phyloP scores from a whole-genome alignment of 1,140 invertebrate genomes.

The Aplysia californica region DNA sequence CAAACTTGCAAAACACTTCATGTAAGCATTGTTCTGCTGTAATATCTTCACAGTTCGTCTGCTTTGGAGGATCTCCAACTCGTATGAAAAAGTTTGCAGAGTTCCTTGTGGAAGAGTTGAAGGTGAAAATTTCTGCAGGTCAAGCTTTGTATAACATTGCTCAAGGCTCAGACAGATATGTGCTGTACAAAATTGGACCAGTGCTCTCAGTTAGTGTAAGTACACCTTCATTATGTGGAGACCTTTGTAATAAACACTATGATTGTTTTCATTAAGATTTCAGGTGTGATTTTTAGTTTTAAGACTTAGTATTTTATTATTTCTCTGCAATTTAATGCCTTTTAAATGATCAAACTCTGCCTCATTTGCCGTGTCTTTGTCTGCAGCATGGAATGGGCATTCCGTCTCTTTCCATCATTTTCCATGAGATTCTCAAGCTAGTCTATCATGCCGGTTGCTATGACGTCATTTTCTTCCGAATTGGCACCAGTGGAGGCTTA shows the following conservation, averaged over 20 bases:
- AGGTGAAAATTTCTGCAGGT: constrained; percentile 45
- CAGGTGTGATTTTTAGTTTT: too few relatives aligned
- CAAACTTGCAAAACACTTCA: background rate
- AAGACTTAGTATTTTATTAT: too few relatives aligned
- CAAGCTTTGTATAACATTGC: constrained; percentile 47
- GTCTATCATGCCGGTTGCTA: constrained; percentile 88
- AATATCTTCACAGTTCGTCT: constrained; percentile 84
- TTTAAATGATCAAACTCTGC: too few relatives aligned
- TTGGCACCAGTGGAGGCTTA: constrained; percentile 93
- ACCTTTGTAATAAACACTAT: too few relatives aligned
- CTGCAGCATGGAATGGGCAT: constrained; percentile 95
- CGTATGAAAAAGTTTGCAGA: constrained; percentile 87
- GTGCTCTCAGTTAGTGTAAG: constrained; percentile 89
- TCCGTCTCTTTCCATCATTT: constrained; percentile 89
- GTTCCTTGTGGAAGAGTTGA: constrained; percentile 48
- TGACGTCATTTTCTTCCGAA: constrained; percentile 90
- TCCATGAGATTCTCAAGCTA: constrained; percentile 95
- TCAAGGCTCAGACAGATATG: constrained; percentile 73
- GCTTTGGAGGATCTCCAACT: constrained; percentile 96
- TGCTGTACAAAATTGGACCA: constrained; percentile 97
- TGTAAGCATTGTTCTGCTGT: background rate
- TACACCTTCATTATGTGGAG: background rate
- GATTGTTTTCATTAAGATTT: too few relatives aligned
- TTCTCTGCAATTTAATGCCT: too few relatives aligned
- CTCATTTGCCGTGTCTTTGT: too few relatives aligned